These are phyloP conservation scores for Dromiciops gliroides DNA, from an alignment of 2,113 vertebrate genomes.

Conservation along the genomic window DNA sequence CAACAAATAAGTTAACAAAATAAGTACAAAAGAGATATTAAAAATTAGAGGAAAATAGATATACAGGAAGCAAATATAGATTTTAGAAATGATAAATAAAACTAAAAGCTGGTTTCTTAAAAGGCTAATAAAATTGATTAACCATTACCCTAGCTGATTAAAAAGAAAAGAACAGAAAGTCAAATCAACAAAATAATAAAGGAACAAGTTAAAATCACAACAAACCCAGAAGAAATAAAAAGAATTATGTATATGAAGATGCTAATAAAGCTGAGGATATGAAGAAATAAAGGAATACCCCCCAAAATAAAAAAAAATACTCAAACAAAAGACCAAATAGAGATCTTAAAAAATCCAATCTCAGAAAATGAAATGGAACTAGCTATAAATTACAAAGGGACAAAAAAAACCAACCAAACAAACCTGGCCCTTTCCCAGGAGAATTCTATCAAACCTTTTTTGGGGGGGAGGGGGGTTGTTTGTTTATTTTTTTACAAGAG, in stretches of 20 bases:
- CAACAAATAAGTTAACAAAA: not conserved
- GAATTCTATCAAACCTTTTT: not conserved
- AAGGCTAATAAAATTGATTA: too few relatives aligned
- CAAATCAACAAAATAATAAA: too few relatives aligned
- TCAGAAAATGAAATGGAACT: not conserved
- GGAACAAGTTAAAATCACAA: too few relatives aligned
- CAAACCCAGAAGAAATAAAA: too few relatives aligned
- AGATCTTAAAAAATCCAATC: not conserved
- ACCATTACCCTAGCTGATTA: too few relatives aligned
- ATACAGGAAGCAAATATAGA: not conserved
- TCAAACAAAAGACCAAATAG: not conserved
- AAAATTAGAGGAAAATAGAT: not conserved
- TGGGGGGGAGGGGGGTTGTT: too few relatives aligned
- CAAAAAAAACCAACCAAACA: too few relatives aligned
- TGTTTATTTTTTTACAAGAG: conserved; percentile 81
- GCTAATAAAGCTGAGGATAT: not conserved
- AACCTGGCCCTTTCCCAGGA: too few relatives aligned
- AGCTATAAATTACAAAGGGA: not conserved
- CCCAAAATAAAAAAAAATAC: not conserved
- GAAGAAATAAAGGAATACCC: not conserved
- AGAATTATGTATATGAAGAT: too few relatives aligned
- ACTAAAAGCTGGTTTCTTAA: too few relatives aligned
- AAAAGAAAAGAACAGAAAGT: too few relatives aligned
- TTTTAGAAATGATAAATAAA: not conserved
- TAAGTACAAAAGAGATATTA: not conserved